These are phyloP conservation scores for Morpho achilles DNA, from an alignment of 2,888 invertebrate species.

Conservation along the genomic window DNA sequence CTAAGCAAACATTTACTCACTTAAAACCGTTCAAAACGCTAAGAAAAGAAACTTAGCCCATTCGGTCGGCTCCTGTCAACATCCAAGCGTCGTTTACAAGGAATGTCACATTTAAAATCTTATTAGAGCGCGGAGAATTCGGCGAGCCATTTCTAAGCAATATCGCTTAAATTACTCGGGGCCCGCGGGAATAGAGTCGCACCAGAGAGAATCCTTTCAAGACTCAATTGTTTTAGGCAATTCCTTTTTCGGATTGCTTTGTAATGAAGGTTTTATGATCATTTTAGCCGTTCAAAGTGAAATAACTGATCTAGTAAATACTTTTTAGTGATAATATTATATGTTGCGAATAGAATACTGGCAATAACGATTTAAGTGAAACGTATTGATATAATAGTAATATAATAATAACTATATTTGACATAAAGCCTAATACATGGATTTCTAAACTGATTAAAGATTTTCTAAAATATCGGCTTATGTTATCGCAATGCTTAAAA, in stretches of 20 bases:
- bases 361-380: no score
- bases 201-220: constrained; percentile 45
- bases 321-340: no score
- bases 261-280: constrained; percentile 26
- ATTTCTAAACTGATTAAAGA: no score
- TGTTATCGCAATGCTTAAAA: no score
- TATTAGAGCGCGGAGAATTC: constrained; percentile 50
- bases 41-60: background rate
- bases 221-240: constrained; percentile 32
- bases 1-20: no score
- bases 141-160: constrained; percentile 39
- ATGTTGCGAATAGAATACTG: no score
- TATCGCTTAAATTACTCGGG: constrained; percentile 47
- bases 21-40: no score
- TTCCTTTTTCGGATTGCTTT: constrained; percentile 29
- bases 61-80: constrained; percentile 5
- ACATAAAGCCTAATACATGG: no score
- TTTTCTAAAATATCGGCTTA: no score
- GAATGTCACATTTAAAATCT: constrained; percentile 64
- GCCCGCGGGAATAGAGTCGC: constrained; percentile 36
- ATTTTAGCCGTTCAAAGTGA: constrained; percentile 4
- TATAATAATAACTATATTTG: no score
- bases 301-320: no score
- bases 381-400: no score
- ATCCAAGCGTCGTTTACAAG: constrained; percentile 48